Evolutionary conservation across 2,113 vertebrate genomes (phyloP).

Genomic region (Chauna torquata): DNA sequence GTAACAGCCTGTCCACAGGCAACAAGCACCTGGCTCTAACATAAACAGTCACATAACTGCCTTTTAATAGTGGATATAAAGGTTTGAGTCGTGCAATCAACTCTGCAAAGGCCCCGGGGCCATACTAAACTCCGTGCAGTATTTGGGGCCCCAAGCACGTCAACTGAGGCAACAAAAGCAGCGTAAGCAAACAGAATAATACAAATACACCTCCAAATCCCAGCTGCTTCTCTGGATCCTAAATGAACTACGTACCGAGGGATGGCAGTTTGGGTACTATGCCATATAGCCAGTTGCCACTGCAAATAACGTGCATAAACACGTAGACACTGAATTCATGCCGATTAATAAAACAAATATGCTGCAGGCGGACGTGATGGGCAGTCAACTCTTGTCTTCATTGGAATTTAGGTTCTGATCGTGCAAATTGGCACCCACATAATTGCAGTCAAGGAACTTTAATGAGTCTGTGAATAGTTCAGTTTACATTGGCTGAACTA

Average conservation of each 20-base stretch:
- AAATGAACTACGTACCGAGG: rapidly evolving
- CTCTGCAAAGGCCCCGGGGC: background rate
- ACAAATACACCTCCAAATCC: background rate
- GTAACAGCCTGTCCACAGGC: background rate
- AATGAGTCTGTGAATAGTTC: background rate
- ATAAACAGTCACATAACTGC: slow-evolving; percentile 30
- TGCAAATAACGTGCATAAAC: background rate
- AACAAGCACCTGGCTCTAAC: slow-evolving; percentile 17
- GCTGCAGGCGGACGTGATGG: background rate
- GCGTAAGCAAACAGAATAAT: background rate
- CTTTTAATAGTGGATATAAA: slow-evolving; percentile 33
- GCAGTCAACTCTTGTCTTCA: background rate
- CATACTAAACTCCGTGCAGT: background rate
- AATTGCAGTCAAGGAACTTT: background rate
- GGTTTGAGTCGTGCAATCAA: background rate
- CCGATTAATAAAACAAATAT: background rate
- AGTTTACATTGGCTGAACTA: background rate
- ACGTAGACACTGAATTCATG: background rate
- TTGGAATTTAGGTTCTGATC: background rate
- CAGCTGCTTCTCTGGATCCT: background rate
- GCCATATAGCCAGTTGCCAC: background rate
- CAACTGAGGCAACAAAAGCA: background rate
- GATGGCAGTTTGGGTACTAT: background rate
- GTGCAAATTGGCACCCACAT: background rate
- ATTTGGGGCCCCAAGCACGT: rapidly evolving